A percentile compares a stretch with the other conserved stretches of the same genome.
Conservation (phyloP, 2,113 vertebrate species). For the Lepus europaeus region DNA sequence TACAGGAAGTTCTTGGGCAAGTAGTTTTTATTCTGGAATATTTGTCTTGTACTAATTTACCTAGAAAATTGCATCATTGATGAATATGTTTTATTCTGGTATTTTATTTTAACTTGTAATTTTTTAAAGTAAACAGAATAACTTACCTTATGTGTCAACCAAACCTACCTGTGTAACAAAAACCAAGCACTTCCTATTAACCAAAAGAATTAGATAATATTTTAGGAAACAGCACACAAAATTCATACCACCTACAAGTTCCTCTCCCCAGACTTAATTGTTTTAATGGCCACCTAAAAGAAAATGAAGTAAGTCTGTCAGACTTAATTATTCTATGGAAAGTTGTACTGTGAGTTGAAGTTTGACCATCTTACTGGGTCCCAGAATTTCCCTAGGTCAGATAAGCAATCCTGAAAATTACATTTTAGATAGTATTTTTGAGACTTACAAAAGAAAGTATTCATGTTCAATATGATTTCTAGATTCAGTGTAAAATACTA, state of each 20-base stretch:
- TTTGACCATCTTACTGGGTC: neutral
- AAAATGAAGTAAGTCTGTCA: neutral
- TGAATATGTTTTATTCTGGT: neutral
- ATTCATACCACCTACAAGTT: neutral
- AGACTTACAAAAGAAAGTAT: neutral
- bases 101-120: neutral
- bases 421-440: neutral
- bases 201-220: neutral
- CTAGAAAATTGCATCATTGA: neutral
- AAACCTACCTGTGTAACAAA: neutral
- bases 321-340: neutral
- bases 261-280: neutral
- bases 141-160: neutral
- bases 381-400: neutral
- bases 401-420: neutral
- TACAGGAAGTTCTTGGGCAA: neutral
- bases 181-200: neutral
- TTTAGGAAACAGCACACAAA: neutral
- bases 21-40: neutral
- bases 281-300: neutral
- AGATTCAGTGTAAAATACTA: constrained; percentile 9
- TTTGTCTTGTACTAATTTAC: neutral
- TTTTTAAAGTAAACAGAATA: neutral
- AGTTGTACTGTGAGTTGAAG: neutral
- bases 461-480: neutral